Base-by-base conservation (phyloP, 1,140 invertebrate species). In the Pseudachorutes palmiensis region DNA sequence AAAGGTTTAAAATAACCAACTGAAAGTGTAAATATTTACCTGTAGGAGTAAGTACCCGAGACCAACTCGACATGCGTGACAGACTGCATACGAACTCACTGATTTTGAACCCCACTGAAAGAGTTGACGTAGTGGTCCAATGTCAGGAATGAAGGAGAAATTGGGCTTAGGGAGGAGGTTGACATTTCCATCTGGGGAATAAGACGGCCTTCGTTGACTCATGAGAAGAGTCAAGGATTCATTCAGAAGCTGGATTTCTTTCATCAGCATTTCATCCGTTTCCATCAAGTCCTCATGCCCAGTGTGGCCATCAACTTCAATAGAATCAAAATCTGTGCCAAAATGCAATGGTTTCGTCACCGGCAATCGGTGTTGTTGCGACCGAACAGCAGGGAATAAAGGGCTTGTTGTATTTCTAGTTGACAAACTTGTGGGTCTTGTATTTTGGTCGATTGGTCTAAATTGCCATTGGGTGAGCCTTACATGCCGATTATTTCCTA, bases 11-110 rank as follows among this genome's bases (percentile, higher is more conserved):
- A 41, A 9, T 41, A 5, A 9, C 36, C 36, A 41, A 41, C 5
- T 19, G 19, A 19, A 41, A 19, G 19, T 5, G 36, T 41, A 41
- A 19, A 19, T 9, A 41, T 41, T 41, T 63, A 70, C 72, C 67
- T 66, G 51, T 14, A 55, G 51, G 59, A 73, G 57, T 31, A 73
- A 70, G 14, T 70, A 49, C 31, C 69, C 69, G 57, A 73, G 63
- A 24, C 66, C 72, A 16, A 73, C 72, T 62, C 65, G 65, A 49
- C 72, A 73, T 16, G 72, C 72, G 33, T 73, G 58, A 61, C 72
- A 73, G 33, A 70, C 49, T 12, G 72, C 69, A 57, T 61, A 41
- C 3, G 69, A 65, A 29, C 55, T 65, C 1, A 62, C 69, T 16
- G 68, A 65, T 29, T 69, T 63, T 62, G 63, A 48, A 31, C 62